A percentile compares a stretch with the other conserved stretches of the same genome.
Evolutionary conservation across 1,140 invertebrate species (phyloP).

Genomic region (Diachasmimorpha longicaudata): DNA sequence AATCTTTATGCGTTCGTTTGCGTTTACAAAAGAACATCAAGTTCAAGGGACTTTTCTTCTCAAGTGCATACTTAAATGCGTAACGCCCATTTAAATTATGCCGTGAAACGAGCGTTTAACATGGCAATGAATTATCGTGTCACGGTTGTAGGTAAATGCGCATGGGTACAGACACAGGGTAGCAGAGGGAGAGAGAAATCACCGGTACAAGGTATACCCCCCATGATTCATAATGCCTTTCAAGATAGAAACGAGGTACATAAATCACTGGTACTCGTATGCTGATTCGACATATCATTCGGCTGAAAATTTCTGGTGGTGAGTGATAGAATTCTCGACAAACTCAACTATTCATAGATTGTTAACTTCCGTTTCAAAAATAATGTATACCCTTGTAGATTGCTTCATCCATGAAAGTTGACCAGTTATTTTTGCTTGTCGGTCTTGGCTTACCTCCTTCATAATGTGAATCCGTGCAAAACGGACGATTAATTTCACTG

Average conservation of each 20-base stretch:
- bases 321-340: not conserved
- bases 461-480: constrained; percentile 18
- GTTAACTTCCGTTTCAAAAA: constrained; percentile 9
- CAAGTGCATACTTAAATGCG: constrained; percentile 15
- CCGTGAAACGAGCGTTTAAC: constrained; percentile 44
- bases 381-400: constrained; percentile 3
- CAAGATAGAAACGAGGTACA: not conserved
- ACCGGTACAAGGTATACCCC: not conserved
- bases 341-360: constrained; percentile 24
- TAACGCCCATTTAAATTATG: constrained; percentile 38
- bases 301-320: not conserved
- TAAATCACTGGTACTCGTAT: constrained; percentile 18
- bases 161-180: not conserved
- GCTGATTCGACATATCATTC: constrained; percentile 5
- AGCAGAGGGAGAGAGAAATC: not conserved
- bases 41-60: not conserved
- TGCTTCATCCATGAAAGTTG: constrained; percentile 13
- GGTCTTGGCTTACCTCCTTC: not conserved
- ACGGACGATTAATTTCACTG: constrained; percentile 25
- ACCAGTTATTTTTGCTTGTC: constrained; percentile 20
- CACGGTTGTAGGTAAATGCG: constrained; percentile 16
- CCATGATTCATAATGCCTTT: not conserved
- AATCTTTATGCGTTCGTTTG: not conserved
- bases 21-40: not conserved
- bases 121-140: constrained; percentile 40